Percentiles rank a stretch among this genome's conserved stretches.
These are phyloP conservation scores for Drosophila grimshawi DNA, from an alignment of 1,140 invertebrate genomes.

Conservation along the genomic window DNA sequence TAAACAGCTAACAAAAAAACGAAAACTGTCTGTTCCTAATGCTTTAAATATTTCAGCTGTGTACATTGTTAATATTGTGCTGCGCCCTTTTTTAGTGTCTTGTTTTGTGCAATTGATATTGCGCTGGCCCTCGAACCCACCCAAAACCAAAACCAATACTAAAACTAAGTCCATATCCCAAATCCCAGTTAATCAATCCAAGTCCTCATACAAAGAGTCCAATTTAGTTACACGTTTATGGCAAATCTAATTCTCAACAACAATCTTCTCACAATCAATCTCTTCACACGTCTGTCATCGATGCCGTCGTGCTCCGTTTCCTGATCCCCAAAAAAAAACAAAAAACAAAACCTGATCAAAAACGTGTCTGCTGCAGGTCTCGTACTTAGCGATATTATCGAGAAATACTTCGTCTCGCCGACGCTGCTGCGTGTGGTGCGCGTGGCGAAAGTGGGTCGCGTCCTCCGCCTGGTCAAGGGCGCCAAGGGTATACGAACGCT, in stretches of 20 bases:
- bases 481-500: slow-evolving; percentile 98
- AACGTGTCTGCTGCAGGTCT: slow-evolving; percentile 88
- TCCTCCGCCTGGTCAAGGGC: slow-evolving; percentile 97
- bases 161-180: neutral
- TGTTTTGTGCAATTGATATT: slow-evolving; percentile 41
- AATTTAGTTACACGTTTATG: neutral
- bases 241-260: slow-evolving; percentile 21
- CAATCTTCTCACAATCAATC: slow-evolving; percentile 41
- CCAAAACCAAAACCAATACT: neutral
- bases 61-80: slow-evolving; percentile 50
- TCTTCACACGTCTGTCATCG: slow-evolving; percentile 26
- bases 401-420: slow-evolving; percentile 98
- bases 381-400: slow-evolving; percentile 97
- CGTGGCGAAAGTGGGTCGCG: slow-evolving; percentile 98
- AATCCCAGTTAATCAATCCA: neutral
- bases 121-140: slow-evolving; percentile 11
- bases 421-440: slow-evolving; percentile 98
- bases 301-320: slow-evolving; percentile 2
- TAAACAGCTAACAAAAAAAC: slow-evolving; percentile 4
- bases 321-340: neutral
- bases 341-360: too few relatives aligned
- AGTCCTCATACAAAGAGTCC: neutral
- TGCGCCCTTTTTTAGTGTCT: slow-evolving; percentile 34
- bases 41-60: slow-evolving; percentile 75
- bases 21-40: slow-evolving; percentile 50